These are phyloP conservation scores for Phylloscopus collybita DNA, from an alignment of 2,797 vertebrate species.

Conservation along the genomic window DNA sequence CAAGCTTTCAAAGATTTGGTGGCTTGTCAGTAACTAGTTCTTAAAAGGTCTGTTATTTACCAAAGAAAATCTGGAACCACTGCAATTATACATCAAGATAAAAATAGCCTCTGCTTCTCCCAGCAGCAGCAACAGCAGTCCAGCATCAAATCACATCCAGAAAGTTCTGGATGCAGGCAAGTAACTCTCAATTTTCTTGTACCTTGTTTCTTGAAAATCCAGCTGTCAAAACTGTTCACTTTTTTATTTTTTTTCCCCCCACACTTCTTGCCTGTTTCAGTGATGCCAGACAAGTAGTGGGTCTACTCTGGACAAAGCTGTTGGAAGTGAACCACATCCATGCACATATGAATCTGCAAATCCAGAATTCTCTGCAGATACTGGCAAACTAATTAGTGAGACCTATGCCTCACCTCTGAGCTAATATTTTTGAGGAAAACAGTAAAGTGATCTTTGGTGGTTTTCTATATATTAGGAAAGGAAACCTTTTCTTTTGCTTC, in stretches of 20 bases:
- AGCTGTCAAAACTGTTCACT: neutral
- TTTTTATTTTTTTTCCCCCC: neutral
- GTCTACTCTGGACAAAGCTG: neutral
- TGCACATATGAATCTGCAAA: neutral
- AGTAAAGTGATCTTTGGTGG: neutral
- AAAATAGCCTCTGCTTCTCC: neutral
- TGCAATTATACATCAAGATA: neutral
- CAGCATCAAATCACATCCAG: neutral
- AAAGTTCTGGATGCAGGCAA: neutral
- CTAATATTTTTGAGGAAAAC: neutral
- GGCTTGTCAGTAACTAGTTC: neutral
- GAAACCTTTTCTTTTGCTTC: neutral
- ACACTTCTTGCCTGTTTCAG: neutral
- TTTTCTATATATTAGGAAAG: neutral
- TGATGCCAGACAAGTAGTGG: neutral
- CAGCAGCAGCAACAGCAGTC: fast-evolving
- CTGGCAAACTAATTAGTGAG: neutral
- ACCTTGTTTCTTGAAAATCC: neutral
- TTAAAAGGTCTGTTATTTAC: neutral
- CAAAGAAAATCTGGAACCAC: neutral
- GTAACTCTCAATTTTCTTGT: neutral
- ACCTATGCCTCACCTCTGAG: neutral
- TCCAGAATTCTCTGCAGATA: neutral
- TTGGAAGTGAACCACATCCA: neutral
- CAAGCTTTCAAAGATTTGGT: neutral